phyloP scores from a whole-genome alignment of 2,113 vertebrate species.

The Megatriorchis doriae region DNA sequence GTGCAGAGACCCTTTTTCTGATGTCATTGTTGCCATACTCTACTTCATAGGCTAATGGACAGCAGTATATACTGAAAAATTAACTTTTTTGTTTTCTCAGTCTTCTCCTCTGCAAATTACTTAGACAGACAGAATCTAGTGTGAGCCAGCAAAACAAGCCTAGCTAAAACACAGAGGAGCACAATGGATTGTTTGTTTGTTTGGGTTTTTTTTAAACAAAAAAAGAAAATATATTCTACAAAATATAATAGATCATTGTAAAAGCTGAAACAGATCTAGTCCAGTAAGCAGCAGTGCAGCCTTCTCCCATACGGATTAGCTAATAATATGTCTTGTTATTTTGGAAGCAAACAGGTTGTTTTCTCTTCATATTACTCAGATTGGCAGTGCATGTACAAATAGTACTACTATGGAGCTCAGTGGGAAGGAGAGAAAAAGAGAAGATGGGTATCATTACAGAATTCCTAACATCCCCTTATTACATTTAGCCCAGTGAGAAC shows the following conservation, averaged over 20 bases:
- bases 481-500: neutral
- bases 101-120: neutral
- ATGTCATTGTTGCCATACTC: neutral
- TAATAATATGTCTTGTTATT: slow-evolving; percentile 8
- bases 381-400: neutral
- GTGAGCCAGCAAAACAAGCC: neutral
- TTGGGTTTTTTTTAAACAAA: too few relatives aligned
- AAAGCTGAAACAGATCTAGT: neutral
- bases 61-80: neutral
- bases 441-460: neutral
- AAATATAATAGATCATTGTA: neutral
- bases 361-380: neutral
- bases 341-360: neutral
- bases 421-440: neutral
- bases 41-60: neutral
- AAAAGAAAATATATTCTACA: neutral
- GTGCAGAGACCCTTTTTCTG: neutral
- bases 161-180: neutral
- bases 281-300: neutral
- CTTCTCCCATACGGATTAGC: neutral
- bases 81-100: neutral
- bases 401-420: neutral
- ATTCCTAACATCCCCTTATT: neutral
- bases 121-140: neutral
- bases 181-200: neutral